Evolutionary conservation across 2,797 vertebrate species (phyloP).

Genomic region (Limnodromus scolopaceus): DNA sequence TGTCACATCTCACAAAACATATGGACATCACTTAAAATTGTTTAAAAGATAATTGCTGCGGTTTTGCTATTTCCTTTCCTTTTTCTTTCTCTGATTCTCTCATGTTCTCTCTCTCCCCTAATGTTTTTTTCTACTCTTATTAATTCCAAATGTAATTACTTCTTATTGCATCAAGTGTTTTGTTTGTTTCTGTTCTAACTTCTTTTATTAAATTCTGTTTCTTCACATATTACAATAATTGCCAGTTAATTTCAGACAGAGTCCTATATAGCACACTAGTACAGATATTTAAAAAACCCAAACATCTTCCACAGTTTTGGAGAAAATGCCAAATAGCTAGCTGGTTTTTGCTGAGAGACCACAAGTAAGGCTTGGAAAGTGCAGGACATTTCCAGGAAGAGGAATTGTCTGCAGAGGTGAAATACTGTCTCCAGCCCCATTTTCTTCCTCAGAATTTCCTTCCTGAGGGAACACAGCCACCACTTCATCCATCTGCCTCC

Average conservation of each 20-base stretch:
- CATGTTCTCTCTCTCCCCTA: background rate
- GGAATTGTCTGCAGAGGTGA: background rate
- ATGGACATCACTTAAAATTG: background rate
- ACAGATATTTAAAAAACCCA: background rate
- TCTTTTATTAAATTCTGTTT: background rate
- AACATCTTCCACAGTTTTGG: background rate
- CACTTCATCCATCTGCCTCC: slow-evolving; percentile 78
- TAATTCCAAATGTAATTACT: background rate
- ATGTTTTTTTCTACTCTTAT: background rate
- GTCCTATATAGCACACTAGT: background rate
- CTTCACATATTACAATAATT: background rate
- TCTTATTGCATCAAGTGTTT: background rate
- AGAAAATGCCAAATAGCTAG: background rate
- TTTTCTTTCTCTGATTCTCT: background rate
- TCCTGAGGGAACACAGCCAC: slow-evolving; percentile 64
- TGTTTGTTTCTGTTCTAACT: background rate
- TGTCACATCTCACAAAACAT: background rate
- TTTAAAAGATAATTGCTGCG: background rate
- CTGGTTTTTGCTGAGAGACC: background rate
- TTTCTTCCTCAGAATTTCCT: slow-evolving; percentile 48
- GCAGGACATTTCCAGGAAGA: background rate
- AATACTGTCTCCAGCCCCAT: background rate
- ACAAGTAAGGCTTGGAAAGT: background rate
- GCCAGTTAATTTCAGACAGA: background rate
- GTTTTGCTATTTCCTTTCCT: background rate